Percentiles rank a stretch among this genome's conserved stretches.
phyloP scores from a whole-genome alignment of 2,888 invertebrate species.

The Eurois occulta region DNA sequence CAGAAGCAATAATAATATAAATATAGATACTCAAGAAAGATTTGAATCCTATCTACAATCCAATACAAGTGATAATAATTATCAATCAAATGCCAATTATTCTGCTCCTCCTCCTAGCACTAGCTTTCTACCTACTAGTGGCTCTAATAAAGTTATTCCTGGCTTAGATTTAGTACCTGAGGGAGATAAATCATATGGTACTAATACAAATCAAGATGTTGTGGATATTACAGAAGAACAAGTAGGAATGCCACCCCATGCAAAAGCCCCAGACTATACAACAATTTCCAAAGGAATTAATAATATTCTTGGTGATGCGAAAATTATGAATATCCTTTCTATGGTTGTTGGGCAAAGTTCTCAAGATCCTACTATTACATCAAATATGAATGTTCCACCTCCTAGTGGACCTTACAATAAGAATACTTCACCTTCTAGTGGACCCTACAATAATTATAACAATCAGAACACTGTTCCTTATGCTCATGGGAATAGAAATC shows the following conservation, averaged over 20 bases:
- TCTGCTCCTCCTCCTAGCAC: constrained; percentile 63
- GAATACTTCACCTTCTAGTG: too few species aligned
- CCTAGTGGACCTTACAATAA: constrained; percentile 48
- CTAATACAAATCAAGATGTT: constrained; percentile 72
- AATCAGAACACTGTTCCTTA: constrained; percentile 55
- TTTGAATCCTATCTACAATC: constrained; percentile 78
- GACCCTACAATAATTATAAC: constrained; percentile 30
- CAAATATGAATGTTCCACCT: constrained; percentile 35
- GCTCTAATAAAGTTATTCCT: constrained; percentile 91
- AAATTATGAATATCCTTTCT: constrained; percentile 91
- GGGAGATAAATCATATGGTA: constrained; percentile 69
- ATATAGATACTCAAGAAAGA: constrained; percentile 74
- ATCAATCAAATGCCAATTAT: constrained; percentile 52
- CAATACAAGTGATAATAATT: constrained; percentile 66
- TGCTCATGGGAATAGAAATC: constrained; percentile 74
- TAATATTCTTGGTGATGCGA: constrained; percentile 91
- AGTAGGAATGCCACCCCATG: constrained; percentile 33
- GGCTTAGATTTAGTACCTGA: constrained; percentile 93
- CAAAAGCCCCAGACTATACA: constrained; percentile 86
- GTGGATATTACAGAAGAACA: constrained; percentile 80
- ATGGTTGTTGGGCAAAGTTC: constrained; percentile 76
- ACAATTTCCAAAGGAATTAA: constrained; percentile 92
- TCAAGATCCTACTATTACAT: constrained; percentile 58
- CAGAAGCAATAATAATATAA: constrained; percentile 72
- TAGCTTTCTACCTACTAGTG: constrained; percentile 79